Base-by-base conservation (phyloP, 1,140 invertebrate genomes). In the Phymorhynchus buccinoides region DNA sequence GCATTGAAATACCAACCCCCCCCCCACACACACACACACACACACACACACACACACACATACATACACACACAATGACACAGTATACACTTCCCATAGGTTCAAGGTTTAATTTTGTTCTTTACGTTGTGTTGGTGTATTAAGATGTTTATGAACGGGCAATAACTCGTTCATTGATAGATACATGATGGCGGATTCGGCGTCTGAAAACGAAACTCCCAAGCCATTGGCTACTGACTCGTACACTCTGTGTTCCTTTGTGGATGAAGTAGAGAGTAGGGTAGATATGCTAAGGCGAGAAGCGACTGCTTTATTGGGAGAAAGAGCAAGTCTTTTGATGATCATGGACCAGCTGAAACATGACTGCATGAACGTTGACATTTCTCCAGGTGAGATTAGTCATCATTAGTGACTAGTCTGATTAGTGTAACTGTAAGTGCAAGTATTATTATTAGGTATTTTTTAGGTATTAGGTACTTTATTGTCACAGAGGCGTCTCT, bases 201-300 rank as follows among this genome's bases (percentile, higher is more conserved):
- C 62, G 18, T 6, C 37, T n/a, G 77, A 79, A 16, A 35, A 35
- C 37, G 77, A 79, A 41, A 75, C 37, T 30, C n/a, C 41, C 41
- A 81, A 68, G 68, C 3, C 37, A 41, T 4, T 56, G n/a, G 80
- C 62, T 39, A n/a, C 30, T 41, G 81, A 83, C 73, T 83, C 81
- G 18, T 83, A 30, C 39, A 83, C 81, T 16, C 66, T 83, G 9
- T 83, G 35, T 73, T 83, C 81, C 30, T 83, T 83, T 30, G 62
- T 83, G 30, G 81, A 83, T 71, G 81, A 83, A 83, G 81, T 83
- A 16, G 81, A 83, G 66, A 83, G 81, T n/a, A 83, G 81, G 73
- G 62, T 83, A 18, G 81, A 83, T 37, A 42, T 32, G 3, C 66
- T 83, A 3, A 71, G 81, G 30, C 68, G 66, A 35, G 39, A 83